Evolutionary conservation across 2,888 invertebrate genomes (phyloP), one percentile per base, ranked within the genome.

Genomic region (Habrosyne pyritoides): DNA sequence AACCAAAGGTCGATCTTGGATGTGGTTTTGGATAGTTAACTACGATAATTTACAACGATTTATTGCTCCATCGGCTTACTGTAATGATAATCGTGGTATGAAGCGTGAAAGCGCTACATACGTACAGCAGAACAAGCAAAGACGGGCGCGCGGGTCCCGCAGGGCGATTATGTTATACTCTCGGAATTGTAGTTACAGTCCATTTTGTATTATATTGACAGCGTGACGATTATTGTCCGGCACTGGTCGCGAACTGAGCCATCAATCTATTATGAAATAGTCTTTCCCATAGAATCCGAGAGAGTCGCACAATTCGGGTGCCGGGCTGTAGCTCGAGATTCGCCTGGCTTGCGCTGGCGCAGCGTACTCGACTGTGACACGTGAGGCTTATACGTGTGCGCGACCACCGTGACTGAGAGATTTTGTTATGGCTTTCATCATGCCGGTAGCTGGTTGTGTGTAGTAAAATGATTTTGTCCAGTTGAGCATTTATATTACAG

Each of bases 341-440:
- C 57, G 63, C 62, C 49, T 57, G 60, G 53, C 53, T 54, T 69
- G 64, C 66, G 62, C 53, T 33, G 36, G 63, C 64, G 66, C 67
- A 61, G 68, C 61, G 69, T 78, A 80, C 73, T 82, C 80, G 77
- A 75, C 74, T 82, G 81, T 82, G 79, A 84, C 84, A 80, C 72
- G 71, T 70, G 78, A 71, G 77, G 72, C 70, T 79, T 75, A 73
- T 74, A n/a, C n/a, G 77, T 75, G 77, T 78, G 81, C 61, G 67
- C 83, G 72, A 53, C 67, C 72, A 83, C 81, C 84, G 84, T 88
- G 84, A 88, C 89, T 60, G 74, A 69, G 70, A 77, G 73, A 42
- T 78, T 83, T 80, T 81, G 80, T 81, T 81, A 77, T 77, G 75
- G 75, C 54, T 75, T 76, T 73, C 71, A 70, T 68, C 73, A 77